Conservation (phyloP, 2,888 invertebrate species). For the Cancer borealis region DNA sequence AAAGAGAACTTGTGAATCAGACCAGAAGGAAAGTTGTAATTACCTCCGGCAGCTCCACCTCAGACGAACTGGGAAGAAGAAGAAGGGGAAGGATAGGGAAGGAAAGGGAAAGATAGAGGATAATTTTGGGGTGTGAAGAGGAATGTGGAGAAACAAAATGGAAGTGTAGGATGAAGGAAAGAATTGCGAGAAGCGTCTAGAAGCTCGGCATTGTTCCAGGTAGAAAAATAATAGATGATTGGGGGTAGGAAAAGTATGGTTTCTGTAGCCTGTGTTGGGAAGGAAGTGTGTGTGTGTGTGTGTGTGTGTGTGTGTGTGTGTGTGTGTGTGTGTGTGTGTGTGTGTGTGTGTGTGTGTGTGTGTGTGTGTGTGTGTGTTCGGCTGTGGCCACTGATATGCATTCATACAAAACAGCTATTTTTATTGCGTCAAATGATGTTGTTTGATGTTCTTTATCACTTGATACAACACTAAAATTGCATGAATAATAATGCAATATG, state of each 20-base stretch:
- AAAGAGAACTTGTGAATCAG: constrained; percentile 25
- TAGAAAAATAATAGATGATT: background rate
- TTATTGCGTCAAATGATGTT: background rate
- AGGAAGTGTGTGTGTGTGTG: background rate
- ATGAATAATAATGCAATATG: background rate
- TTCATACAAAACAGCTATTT: background rate
- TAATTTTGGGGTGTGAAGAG: background rate
- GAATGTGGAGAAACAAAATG: background rate
- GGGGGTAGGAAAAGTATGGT: background rate
- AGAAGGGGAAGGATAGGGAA: background rate
- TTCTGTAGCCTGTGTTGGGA: no score
- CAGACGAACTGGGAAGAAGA: background rate
- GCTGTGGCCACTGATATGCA: background rate
- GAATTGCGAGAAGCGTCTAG: background rate
- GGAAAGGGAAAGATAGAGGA: background rate
- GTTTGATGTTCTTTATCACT: background rate
- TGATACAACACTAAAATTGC: background rate
- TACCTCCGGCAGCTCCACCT: background rate
- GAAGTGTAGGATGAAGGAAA: background rate
- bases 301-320: constrained; percentile 38
- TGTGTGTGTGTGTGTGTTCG: no score
- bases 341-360: background rate
- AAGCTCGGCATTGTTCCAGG: background rate
- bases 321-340: constrained; percentile 1
- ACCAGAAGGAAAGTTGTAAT: constrained; percentile 14